Conservation (phyloP, 2,888 invertebrate species). For the Heliconius ethilla region DNA sequence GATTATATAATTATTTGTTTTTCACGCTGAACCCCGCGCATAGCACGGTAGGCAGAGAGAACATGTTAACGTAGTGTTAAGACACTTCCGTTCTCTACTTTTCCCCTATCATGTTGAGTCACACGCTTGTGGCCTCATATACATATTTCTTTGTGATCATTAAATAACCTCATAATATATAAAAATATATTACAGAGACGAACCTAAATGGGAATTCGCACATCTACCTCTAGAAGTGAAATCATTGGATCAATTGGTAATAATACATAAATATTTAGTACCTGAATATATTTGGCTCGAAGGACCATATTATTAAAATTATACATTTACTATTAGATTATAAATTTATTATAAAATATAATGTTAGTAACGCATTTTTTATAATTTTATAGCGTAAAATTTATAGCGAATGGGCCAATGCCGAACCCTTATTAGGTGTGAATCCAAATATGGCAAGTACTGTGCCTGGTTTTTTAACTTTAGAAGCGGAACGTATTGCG, state of each 20-base stretch:
- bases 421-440: constrained; percentile 89
- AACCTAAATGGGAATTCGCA: constrained; percentile 92
- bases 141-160: background rate
- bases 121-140: background rate
- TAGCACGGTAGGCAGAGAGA: no score
- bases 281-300: background rate
- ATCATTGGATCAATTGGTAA: constrained; percentile 91
- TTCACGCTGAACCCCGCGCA: no score
- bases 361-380: background rate
- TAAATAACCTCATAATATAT: background rate
- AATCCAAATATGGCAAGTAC: constrained; percentile 83
- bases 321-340: background rate
- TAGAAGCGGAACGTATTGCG: constrained; percentile 86
- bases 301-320: background rate
- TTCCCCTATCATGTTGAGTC: no score
- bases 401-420: constrained; percentile 87
- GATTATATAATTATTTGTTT: background rate
- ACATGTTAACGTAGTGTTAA: no score
- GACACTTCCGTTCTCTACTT: no score
- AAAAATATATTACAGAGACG: constrained; percentile 79
- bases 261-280: constrained; percentile 24
- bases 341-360: background rate
- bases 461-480: constrained; percentile 78
- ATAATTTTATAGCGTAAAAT: constrained; percentile 81
- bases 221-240: constrained; percentile 93